Base-by-base conservation (phyloP, 2,888 invertebrate species). In the Omphaloscelis lunosa region DNA sequence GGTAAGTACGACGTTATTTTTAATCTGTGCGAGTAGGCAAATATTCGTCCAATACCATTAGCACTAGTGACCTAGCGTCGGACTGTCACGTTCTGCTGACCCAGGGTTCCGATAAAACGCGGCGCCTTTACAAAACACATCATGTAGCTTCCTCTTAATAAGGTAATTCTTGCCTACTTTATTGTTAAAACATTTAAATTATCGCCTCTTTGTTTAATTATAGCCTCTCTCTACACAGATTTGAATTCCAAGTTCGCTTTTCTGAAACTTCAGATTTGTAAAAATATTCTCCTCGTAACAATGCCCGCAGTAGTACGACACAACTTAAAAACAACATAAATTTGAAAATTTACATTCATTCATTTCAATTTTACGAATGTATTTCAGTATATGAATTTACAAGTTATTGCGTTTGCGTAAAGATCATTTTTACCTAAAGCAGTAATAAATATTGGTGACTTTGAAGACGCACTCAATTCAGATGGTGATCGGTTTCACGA, bases 11-110 rank as follows among this genome's bases (percentile, higher is more conserved):
- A 34, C 12, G 34, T 6, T n/a, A 29, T 58, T 80, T 59, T 63
- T 69, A 59, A 72, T 63, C 45, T 66, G 27, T 34, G 20, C 27
- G 17, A 68, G 7, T 70, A 76, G 62, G 51, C 68, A 62, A 39
- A 66, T 63, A 72, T 75, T 51, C n/a, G 53, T 69, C 56, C 20
- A 79, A 51, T 71, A 45, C 75, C 39, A 61, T 86, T 73, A 65
- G 53, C 45, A 66, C 45, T 34, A 62, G n/a, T 79, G 70, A 75
- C 81, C 81, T 72, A 83, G 73, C 83, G 75, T 62, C 65, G 48
- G 53, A 72, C 65, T 70, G 77, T 82, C 85, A 85, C 87, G 86
- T 83, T 68, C 39, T 79, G 87, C 83, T 87, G 80, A 86, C 82
- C 59, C 53, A 79, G 41, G 62, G n/a, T 61, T 77, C 51, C 45